Evolutionary conservation across 2,797 vertebrate genomes (phyloP), one percentile per base, ranked within the genome.

Genomic region (Rhinella marina): DNA sequence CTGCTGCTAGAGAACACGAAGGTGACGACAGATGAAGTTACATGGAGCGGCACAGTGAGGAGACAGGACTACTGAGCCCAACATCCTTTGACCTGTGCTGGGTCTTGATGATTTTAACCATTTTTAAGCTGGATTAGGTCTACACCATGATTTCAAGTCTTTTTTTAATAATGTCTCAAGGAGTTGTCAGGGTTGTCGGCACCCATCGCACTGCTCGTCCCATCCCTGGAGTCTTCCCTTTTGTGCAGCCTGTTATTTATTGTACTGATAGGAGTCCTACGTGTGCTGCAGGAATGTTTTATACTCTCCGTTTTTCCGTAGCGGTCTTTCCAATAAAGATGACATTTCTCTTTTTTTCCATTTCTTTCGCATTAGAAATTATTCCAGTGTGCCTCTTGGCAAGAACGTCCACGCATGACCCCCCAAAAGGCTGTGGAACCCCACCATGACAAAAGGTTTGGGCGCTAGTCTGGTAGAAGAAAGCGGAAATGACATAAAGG

Each of bases 291-390:
- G 70, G 54, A 5, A 72, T 73, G 32, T 85, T 75, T 85, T 85
- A 85, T 76, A 76, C 72, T 21, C 14, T 50, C 5, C 21, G 52
- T 54, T 85, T 76, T 85, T 85, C 8, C 66, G 25, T 25, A 85
- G 56, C n/a, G n/a, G 32, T 61, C 83, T 85, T 52, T 85, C 13
- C 73, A 85, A 85, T 77, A 85, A 85, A 85, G 48, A 85, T n/a
- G 7, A 25, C 23, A 17, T 21, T 29, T 82, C n/a, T 66, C 41
- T 41, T 41, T n/a, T n/a, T 66, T 82, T 83, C 16, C 52, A 72
- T 16, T 72, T 54, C 12, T 77, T 25, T 77, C 3, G 5, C 25
- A 21, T 50, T 50, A 7, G 17, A 48, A 73, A 23, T 73, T 0
- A 27, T 66, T 66, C 23, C 23, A n/a, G 14, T 41, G 41, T 6